Percentiles rank a stretch among this genome's conserved stretches.
Evolutionary conservation across 2,113 vertebrate species (phyloP).

Genomic region (Brachypodius melanocephalos): DNA sequence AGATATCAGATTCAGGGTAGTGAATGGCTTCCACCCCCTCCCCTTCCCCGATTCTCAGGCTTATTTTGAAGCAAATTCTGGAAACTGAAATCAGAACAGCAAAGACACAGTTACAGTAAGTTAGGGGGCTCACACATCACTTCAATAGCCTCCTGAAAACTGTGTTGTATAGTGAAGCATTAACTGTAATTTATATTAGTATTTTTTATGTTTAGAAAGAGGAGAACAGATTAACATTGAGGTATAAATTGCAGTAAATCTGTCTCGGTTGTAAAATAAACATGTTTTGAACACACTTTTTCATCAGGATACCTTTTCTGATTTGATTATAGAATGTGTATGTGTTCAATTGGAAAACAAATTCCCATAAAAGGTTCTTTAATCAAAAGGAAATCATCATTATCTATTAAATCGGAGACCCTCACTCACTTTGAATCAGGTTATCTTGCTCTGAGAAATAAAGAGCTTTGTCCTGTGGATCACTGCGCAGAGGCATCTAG

Average conservation of each 20-base stretch:
- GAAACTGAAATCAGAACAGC: constrained; percentile 33
- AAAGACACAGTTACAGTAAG: neutral
- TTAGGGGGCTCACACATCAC: neutral
- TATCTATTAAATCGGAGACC: constrained; percentile 26
- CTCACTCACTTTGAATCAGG: constrained; percentile 29
- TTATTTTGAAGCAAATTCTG: constrained; percentile 24
- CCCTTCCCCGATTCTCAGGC: neutral
- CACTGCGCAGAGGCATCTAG: neutral
- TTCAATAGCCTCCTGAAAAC: neutral
- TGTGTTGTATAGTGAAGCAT: neutral
- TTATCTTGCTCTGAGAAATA: neutral
- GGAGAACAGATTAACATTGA: neutral
- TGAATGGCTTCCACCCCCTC: neutral
- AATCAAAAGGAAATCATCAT: constrained; percentile 48
- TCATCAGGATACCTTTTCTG: neutral
- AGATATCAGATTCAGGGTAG: constrained; percentile 6
- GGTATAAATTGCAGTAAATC: neutral
- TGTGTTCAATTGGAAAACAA: neutral
- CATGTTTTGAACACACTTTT: neutral
- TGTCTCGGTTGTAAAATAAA: neutral
- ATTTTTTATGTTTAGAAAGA: neutral
- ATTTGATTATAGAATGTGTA: neutral
- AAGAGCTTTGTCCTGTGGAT: neutral
- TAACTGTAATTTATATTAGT: constrained; percentile 12
- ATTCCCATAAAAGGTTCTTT: neutral